Evolutionary conservation across 2,113 vertebrate genomes (phyloP), one percentile per base, ranked within the genome.

Genomic region (Tor tambroides): DNA sequence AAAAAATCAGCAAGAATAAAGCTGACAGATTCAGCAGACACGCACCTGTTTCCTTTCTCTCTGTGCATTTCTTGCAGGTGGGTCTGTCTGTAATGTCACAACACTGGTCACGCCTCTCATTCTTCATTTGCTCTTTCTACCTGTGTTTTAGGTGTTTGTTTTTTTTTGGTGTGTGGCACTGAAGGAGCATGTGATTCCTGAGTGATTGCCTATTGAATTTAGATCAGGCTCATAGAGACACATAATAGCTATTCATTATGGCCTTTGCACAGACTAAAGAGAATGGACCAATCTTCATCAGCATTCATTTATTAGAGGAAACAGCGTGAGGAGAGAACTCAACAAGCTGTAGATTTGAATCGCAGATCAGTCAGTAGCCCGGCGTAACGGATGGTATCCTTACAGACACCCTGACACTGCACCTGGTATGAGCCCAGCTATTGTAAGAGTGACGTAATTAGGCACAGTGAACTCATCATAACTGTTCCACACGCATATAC

Each of bases 241-340:
- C 83, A 84, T 49, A 89, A 83, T 51, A 74, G 83, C 79, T 72
- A 19, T 79, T 85, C 65, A 86, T 84, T 83, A 87, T 38, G 51
- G 28, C 65, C 51, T 75, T 72, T 32, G 74, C 51, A 1, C 61
- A 69, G 69, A 28, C 78, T 30, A 69, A 15, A 83, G 63, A 86
- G 84, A 88, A 86, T 71, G 30, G 72, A 80, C 71, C 32, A 43
- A 63, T 72, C 84, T 86, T 86, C 65, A 88, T 87, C 82, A 90
- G 76, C 82, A 85, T 85, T 90, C 69, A 78, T 85, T 85, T 77
- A 90, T 85, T 85, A 61, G 63, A 80, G 81, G 82, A 35, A 76
- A 56, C 63, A 51, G 85, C 1, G 63, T 6, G 76, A 75, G 43
- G 69, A 76, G 69, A 76, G 51, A 76, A 8, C 72, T 83, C 79